phyloP scores from a whole-genome alignment of 2,797 vertebrate genomes.

The Urophycis tenuis region DNA sequence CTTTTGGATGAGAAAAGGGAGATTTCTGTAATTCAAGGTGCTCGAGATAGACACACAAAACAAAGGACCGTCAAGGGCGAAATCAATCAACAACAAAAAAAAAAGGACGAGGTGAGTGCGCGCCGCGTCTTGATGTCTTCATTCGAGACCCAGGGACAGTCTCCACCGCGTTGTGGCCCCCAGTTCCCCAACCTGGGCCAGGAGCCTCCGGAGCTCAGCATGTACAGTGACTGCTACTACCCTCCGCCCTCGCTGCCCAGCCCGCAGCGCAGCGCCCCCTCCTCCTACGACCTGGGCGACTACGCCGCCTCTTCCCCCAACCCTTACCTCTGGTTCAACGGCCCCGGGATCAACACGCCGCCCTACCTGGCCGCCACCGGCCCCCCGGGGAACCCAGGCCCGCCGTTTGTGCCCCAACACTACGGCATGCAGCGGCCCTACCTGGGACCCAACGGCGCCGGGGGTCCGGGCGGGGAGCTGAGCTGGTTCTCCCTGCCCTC shows the following conservation, averaged over 20 bases:
- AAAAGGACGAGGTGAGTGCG: constrained; percentile 38
- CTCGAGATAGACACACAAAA: constrained; percentile 13
- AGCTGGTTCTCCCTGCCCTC: constrained; percentile 95
- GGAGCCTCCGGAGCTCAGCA: constrained; percentile 91
- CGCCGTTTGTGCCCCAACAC: constrained; percentile 88
- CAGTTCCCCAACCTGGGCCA: constrained; percentile 93
- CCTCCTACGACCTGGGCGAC: constrained; percentile 85
- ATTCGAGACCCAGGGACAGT: constrained; percentile 83
- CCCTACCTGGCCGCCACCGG: constrained; percentile 64
- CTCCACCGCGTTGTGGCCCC: constrained; percentile 88
- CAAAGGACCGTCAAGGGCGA: constrained; percentile 17
- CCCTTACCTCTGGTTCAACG: constrained; percentile 84
- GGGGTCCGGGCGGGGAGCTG: constrained; percentile 76
- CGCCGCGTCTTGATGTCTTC: constrained; percentile 77
- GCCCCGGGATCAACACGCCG: constrained; percentile 67
- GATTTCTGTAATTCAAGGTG: background rate
- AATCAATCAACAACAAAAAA: constrained; percentile 6
- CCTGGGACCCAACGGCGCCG: constrained; percentile 72
- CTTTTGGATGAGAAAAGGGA: constrained; percentile 20
- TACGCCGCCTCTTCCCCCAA: constrained; percentile 79
- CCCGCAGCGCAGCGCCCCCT: constrained; percentile 79
- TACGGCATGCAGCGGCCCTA: constrained; percentile 91
- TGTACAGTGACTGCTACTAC: constrained; percentile 95
- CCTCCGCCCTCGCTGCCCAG: constrained; percentile 88
- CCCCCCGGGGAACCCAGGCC: constrained; percentile 66